phyloP scores from a whole-genome alignment of 1,140 invertebrate genomes.

The Apis dorsata region DNA sequence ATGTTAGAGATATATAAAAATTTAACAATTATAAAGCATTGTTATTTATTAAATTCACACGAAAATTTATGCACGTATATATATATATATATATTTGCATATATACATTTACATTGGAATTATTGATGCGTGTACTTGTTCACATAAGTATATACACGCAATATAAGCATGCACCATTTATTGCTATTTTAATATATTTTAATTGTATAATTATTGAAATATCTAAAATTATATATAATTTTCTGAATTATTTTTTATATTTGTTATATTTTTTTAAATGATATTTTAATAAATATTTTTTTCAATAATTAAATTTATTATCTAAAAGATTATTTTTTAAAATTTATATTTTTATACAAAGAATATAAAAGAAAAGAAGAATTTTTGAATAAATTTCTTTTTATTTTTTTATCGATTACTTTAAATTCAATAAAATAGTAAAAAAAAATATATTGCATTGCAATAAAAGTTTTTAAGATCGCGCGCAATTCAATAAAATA shows the following conservation, averaged over 20 bases:
- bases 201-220: no score
- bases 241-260: not conserved
- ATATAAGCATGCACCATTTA: not conserved
- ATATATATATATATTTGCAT: constrained; percentile 14
- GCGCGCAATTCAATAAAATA: constrained; percentile 32
- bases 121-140: not conserved
- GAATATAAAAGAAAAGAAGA: not conserved
- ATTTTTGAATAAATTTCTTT: not conserved
- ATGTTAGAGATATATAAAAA: constrained; percentile 31
- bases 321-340: not conserved
- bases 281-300: not conserved
- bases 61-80: constrained; percentile 44
- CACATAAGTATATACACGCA: constrained; percentile 25
- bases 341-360: not conserved
- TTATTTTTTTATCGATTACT: not conserved
- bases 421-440: not conserved
- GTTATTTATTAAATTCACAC: constrained; percentile 59
- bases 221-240: not conserved
- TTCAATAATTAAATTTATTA: no score
- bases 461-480: constrained; percentile 40
- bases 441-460: not conserved
- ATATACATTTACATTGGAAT: constrained; percentile 8
- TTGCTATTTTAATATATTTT: not conserved
- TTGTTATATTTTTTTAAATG: not conserved
- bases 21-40: constrained; percentile 58